Conservation (phyloP, 2,888 invertebrate genomes). For the Ornithoptera alexandrae region DNA sequence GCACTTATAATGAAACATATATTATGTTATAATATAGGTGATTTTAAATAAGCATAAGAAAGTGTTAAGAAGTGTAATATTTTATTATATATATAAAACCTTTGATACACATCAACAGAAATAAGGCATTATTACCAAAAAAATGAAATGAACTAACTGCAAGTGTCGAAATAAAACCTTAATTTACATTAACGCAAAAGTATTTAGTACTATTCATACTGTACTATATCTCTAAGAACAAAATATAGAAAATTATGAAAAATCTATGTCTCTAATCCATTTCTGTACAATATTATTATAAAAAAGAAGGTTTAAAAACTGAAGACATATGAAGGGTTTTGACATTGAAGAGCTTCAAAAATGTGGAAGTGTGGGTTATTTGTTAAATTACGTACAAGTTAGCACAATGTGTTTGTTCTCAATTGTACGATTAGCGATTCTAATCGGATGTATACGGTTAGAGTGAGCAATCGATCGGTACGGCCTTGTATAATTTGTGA, state of each 20-base stretch:
- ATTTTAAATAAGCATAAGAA: no score
- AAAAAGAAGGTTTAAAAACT: no score
- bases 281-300: no score
- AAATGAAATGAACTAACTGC: neutral
- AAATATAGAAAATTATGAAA: no score
- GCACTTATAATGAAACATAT: no score
- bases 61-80: no score
- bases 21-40: no score
- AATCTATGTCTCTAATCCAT: no score
- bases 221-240: neutral
- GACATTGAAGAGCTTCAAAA: conserved; percentile 15
- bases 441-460: conserved; percentile 65
- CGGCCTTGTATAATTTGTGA: conserved; percentile 70
- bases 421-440: conserved; percentile 47
- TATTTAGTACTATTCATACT: neutral
- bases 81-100: no score
- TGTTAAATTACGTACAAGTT: conserved; percentile 38
- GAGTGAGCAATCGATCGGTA: conserved; percentile 63
- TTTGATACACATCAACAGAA: no score
- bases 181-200: neutral
- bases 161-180: neutral
- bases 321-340: neutral
- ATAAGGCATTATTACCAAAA: no score
- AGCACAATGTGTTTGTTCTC: conserved; percentile 39
- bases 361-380: conserved; percentile 25